phyloP scores from a whole-genome alignment of 1,140 invertebrate genomes.

The Scaptomyza montana region DNA sequence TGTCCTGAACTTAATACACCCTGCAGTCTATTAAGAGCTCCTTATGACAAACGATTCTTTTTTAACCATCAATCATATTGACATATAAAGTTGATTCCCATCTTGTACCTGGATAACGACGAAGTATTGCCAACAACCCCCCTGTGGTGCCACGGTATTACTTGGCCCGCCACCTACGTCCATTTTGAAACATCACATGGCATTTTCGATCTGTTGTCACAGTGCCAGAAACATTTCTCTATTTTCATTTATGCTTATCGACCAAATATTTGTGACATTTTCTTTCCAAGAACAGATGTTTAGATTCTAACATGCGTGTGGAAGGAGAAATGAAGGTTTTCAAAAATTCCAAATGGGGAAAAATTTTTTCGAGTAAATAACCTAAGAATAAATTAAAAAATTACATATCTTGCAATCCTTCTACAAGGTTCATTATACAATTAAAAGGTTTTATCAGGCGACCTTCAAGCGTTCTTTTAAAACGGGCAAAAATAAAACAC shows the following conservation, averaged over 20 bases:
- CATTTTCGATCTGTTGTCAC: conserved; percentile 22
- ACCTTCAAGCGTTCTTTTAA: conserved; percentile 31
- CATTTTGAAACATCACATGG: conserved; percentile 47
- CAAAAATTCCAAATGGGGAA: background rate
- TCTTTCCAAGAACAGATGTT: conserved; percentile 54
- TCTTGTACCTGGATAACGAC: background rate
- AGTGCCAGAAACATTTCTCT: conserved; percentile 41
- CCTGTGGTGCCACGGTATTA: background rate
- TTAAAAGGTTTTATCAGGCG: conserved; percentile 2
- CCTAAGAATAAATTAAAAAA: background rate
- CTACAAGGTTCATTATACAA: background rate
- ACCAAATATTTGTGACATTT: conserved; percentile 61
- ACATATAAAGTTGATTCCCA: background rate
- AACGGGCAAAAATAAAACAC: conserved; percentile 14
- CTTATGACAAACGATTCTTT: too few relatives aligned
- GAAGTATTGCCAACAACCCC: background rate
- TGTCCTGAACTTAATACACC: too few relatives aligned
- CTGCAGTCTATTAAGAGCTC: too few relatives aligned
- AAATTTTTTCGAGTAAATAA: background rate
- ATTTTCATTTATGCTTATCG: conserved; percentile 50
- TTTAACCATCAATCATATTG: background rate
- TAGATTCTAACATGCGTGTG: conserved; percentile 60
- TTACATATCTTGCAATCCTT: conserved; percentile 10
- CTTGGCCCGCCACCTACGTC: conserved; percentile 47
- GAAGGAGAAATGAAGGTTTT: conserved; percentile 79